These are phyloP conservation scores for Cryptoleucopteryx plumbea DNA, from an alignment of 2,113 vertebrate species.

Conservation along the genomic window DNA sequence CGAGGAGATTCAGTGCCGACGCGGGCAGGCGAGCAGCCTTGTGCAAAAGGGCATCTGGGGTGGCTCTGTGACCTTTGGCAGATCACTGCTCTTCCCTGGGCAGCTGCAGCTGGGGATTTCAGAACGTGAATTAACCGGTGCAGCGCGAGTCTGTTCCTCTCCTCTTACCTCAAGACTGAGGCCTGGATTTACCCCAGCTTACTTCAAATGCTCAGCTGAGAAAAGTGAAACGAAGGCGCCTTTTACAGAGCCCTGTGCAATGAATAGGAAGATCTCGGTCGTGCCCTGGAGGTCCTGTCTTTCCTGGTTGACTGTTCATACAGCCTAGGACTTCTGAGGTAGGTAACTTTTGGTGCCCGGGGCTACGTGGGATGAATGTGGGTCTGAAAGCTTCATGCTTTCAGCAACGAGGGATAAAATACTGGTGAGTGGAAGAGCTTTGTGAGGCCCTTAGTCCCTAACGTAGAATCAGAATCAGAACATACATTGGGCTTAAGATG, in stretches of 20 bases:
- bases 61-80: background rate
- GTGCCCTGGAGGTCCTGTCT: background rate
- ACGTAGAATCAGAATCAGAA: background rate
- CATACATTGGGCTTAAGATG: background rate
- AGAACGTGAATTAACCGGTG: background rate
- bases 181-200: background rate
- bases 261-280: background rate
- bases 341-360: background rate
- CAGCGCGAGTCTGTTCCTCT: background rate
- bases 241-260: background rate
- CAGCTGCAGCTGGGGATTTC: background rate
- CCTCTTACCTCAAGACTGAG: background rate
- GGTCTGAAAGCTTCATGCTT: background rate
- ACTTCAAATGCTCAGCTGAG: background rate
- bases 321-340: background rate
- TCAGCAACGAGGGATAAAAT: background rate
- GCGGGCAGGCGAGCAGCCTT: background rate
- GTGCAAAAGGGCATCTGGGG: background rate
- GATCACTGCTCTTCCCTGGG: background rate
- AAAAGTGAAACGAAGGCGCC: background rate
- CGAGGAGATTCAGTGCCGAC: background rate
- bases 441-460: background rate
- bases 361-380: background rate
- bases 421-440: background rate
- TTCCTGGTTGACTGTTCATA: background rate